phyloP scores from a whole-genome alignment of 2,113 vertebrate species.

The Boulengeromyrus knoepffleri region DNA sequence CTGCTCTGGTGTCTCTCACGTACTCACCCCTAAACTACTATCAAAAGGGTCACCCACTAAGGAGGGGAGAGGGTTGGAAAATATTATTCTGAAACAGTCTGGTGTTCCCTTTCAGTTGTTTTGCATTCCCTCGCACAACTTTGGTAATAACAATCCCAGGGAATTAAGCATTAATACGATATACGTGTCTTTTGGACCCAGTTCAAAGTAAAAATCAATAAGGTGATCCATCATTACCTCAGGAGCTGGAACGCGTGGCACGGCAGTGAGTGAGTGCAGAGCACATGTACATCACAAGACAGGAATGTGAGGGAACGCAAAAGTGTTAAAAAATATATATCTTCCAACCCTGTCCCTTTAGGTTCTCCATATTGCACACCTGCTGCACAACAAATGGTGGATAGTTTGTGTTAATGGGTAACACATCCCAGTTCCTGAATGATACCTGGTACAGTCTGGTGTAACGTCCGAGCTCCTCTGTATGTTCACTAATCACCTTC shows the following conservation, averaged over 20 bases:
- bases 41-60: not conserved
- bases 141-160: not conserved
- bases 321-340: not conserved
- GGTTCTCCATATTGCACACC: not conserved
- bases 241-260: not conserved
- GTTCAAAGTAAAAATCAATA: not conserved
- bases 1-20: not conserved
- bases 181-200: not conserved
- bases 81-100: not conserved
- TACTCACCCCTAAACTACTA: not conserved
- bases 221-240: not conserved
- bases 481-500: not conserved
- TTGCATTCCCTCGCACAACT: not conserved
- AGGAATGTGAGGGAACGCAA: not conserved
- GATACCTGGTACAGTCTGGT: not conserved
- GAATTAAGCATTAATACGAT: not conserved
- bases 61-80: not conserved
- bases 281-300: not conserved
- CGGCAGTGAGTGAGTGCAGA: not conserved
- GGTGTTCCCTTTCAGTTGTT: not conserved
- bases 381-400: not conserved
- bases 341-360: not conserved
- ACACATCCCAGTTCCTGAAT: not conserved
- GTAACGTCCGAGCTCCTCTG: not conserved
- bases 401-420: not conserved